Evolutionary conservation across 1,140 invertebrate genomes (phyloP), one percentile per base, ranked within the genome.

Genomic region (Marisa cornuarietis): DNA sequence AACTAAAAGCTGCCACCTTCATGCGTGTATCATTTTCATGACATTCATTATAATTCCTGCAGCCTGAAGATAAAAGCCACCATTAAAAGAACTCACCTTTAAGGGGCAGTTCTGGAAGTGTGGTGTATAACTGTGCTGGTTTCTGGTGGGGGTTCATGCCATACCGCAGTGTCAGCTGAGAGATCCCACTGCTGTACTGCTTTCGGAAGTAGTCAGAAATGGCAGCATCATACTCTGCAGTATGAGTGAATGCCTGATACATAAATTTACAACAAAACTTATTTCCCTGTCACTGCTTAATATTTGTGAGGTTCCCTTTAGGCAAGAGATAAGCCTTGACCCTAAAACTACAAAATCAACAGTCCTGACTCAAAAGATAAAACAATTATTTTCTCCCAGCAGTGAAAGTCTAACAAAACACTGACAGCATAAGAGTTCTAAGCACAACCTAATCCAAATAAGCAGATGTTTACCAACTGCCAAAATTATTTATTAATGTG

Each of bases 71-170:
- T 22, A 26, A 42, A 16, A 72, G 69, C 16, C 66, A 62, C 14
- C 31, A 52, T n/a, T 4, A 58, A 6, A 42, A 42, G 16, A 31
- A 0, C 51, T 31, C 87, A 94, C 94, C 94, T 91, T 91, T 96
- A 3, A 99, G 88, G 0, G 98, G 98, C 71, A 99, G 92, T 71
- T 95, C 93, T 26, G 94, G 92, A 22, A 95, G 89, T 14, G 94
- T 95, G 0, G 96, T 98, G 89, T 94, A 90, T 0, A 99, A 91
- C 88, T 99, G 97, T 0, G 98, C 98, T 8, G 97, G 96, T 88
- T 97, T 98, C 90, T 99, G 98, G 89, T 99, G 98, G 0, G 98
- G 98, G 91, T 99, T 99, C 96, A 98, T 99, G 82, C 97, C 98
- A 92, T 99, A 99, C 84, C 97, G 93, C 24, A 99, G 91, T 14